These are phyloP conservation scores for Xylophagus ater DNA, from an alignment of 2,888 invertebrate genomes.

Conservation along the genomic window DNA sequence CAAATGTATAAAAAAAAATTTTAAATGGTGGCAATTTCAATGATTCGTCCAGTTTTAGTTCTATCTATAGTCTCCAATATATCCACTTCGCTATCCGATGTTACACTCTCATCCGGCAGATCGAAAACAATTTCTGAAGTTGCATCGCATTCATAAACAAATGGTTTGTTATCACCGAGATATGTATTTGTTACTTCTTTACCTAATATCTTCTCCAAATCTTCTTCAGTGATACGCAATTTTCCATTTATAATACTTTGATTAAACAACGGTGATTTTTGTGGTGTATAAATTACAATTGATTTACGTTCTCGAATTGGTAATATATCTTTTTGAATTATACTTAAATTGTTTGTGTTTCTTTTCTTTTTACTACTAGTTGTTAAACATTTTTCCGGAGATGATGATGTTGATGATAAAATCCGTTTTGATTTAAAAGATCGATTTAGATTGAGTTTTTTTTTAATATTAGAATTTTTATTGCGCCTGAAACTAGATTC, in stretches of 20 bases:
- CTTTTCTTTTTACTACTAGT: too few species aligned
- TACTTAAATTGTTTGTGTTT: too few species aligned
- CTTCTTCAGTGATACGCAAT: constrained; percentile 2
- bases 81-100: constrained; percentile 12
- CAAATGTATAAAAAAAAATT: background rate
- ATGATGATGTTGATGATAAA: too few species aligned
- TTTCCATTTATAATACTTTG: constrained; percentile 2
- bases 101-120: constrained; percentile 1
- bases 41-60: constrained; percentile 1
- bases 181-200: constrained; percentile 4
- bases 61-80: constrained; percentile 3
- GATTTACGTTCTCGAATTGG: too few species aligned
- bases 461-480: too few species aligned
- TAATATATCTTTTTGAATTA: too few species aligned
- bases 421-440: too few species aligned
- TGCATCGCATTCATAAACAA: constrained; percentile 3
- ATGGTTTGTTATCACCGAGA: constrained; percentile 4
- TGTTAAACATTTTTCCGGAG: too few species aligned
- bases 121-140: constrained; percentile 9
- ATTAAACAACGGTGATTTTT: background rate
- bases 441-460: too few species aligned
- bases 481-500: too few species aligned
- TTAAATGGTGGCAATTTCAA: constrained; percentile 7
- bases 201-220: constrained; percentile 6
- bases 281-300: constrained; percentile 3